These are phyloP conservation scores for Onychostruthus taczanowskii DNA, from an alignment of 2,113 vertebrate species.

Conservation along the genomic window DNA sequence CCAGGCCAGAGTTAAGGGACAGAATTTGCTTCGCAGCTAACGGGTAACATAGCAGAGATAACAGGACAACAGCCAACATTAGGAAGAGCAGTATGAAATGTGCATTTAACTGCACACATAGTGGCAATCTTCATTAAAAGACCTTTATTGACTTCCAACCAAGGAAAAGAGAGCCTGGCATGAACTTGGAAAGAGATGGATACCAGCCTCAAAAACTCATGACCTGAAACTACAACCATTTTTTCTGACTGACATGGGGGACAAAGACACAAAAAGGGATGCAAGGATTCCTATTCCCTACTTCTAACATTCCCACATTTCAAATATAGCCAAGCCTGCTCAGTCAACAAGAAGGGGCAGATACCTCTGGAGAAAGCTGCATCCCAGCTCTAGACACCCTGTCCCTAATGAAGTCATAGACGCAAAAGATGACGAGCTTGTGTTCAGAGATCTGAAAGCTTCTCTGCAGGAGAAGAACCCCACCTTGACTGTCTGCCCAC, in stretches of 20 bases:
- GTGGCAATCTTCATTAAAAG: background rate
- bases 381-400: background rate
- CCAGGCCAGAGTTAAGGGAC: constrained; percentile 4
- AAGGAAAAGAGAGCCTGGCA: background rate
- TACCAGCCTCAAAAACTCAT: background rate
- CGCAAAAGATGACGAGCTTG: background rate
- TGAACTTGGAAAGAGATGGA: background rate
- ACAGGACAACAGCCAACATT: background rate
- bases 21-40: background rate
- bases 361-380: background rate
- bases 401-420: background rate
- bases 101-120: background rate
- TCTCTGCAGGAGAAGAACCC: background rate
- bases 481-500: constrained; percentile 16
- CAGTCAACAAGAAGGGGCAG: background rate
- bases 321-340: background rate
- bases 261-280: background rate
- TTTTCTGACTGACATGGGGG: background rate
- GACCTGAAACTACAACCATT: background rate
- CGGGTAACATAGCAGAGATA: background rate
- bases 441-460: constrained; percentile 27
- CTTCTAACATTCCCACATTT: background rate
- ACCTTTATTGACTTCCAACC: background rate
- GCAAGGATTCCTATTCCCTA: background rate
- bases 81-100: background rate